Conservation (phyloP, 2,888 invertebrate species). For the Cataglyphis livida region DNA sequence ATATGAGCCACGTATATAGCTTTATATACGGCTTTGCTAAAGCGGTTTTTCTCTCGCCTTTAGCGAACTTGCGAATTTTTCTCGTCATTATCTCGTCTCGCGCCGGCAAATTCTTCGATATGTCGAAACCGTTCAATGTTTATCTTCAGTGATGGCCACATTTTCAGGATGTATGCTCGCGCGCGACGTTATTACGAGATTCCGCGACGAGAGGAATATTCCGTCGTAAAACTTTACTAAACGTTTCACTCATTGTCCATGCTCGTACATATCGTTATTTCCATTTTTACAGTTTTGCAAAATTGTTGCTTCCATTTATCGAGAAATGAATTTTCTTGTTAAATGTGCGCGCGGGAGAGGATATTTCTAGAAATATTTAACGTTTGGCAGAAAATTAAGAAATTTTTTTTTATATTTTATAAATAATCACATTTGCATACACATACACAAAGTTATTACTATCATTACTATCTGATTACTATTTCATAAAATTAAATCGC, state of each 20-base stretch:
- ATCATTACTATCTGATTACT: neutral
- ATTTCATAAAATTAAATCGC: neutral
- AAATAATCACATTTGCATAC: neutral
- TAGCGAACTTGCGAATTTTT: constrained; percentile 44
- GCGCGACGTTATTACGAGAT: constrained; percentile 30
- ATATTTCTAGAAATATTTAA: constrained; percentile 6
- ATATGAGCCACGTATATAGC: neutral
- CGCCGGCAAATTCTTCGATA: constrained; percentile 34
- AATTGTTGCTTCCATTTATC: constrained; percentile 16
- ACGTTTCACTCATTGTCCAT: neutral
- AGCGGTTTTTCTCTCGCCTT: constrained; percentile 16
- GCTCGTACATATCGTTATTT: neutral
- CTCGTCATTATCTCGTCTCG: constrained; percentile 43
- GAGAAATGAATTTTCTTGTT: neutral
- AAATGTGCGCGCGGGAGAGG: neutral
- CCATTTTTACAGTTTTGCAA: neutral
- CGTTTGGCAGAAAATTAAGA: neutral
- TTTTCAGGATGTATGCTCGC: constrained; percentile 41
- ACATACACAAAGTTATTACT: no score
- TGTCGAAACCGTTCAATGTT: constrained; percentile 45
- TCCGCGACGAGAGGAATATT: constrained; percentile 9
- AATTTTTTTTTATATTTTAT: neutral
- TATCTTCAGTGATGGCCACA: constrained; percentile 26
- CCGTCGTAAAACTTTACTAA: constrained; percentile 26
- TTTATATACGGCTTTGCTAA: neutral